phyloP scores from a whole-genome alignment of 1,140 invertebrate species.

The Psix sp. region DNA sequence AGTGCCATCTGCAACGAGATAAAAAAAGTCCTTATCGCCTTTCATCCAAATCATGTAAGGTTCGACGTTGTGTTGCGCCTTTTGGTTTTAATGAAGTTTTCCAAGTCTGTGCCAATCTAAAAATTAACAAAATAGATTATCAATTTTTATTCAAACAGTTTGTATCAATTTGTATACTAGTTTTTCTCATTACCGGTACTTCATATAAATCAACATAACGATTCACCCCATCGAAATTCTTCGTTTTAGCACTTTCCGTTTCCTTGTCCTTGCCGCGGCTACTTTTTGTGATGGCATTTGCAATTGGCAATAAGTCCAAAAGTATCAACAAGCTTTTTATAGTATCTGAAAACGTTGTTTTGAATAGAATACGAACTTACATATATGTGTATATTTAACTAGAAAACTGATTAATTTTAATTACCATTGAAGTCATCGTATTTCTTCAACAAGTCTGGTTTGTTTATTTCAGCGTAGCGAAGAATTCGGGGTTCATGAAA shows the following conservation, averaged over 20 bases:
- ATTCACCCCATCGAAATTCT: neutral
- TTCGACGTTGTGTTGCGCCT: neutral
- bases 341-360: neutral
- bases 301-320: neutral
- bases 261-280: neutral
- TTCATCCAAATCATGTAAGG: neutral
- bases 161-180: neutral
- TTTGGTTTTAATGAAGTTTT: neutral
- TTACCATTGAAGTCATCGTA: constrained; percentile 6
- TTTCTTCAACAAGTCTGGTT: constrained; percentile 10
- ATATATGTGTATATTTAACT: neutral
- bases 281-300: neutral
- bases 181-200: neutral
- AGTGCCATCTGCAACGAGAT: neutral
- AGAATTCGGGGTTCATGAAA: constrained; percentile 10
- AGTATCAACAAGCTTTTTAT: neutral
- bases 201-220: neutral
- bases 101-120: neutral
- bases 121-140: neutral
- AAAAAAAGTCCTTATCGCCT: neutral
- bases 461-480: constrained; percentile 8
- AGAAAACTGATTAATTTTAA: neutral
- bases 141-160: neutral
- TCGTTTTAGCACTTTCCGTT: neutral
- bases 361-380: neutral